Conservation (phyloP, 2,113 vertebrate species). For the Lepisosteus oculatus region DNA sequence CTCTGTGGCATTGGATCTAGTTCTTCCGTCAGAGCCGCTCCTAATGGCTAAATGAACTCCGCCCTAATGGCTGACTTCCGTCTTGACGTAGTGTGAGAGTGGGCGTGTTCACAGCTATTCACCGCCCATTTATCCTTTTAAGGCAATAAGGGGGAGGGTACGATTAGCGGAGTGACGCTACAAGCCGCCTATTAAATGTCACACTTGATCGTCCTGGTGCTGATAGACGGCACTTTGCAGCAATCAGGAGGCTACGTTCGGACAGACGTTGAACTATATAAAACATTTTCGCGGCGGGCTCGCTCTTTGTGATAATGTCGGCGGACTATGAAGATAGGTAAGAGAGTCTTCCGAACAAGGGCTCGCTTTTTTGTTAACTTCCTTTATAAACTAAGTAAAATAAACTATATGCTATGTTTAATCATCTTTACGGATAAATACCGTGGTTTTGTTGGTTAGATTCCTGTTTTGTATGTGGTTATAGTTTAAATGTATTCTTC, state of each 20-base stretch:
- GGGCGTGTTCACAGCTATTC: background rate
- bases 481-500: no score
- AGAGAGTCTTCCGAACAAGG: conserved; percentile 20
- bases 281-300: conserved; percentile 55
- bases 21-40: no score
- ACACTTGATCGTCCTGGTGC: conserved; percentile 20
- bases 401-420: no score
- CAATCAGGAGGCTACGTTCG: conserved; percentile 46
- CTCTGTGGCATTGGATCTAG: no score
- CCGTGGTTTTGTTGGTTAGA: no score
- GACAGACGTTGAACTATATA: conserved; percentile 53
- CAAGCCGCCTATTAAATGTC: conserved; percentile 35
- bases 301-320: conserved; percentile 75
- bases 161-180: background rate
- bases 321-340: conserved; percentile 71
- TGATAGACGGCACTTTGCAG: conserved; percentile 46
- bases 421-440: no score
- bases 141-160: background rate
- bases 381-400: no score
- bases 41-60: background rate
- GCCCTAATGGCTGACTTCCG: background rate
- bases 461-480: no score
- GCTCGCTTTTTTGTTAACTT: no score
- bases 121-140: conserved; percentile 4
- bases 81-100: no score